phyloP scores from a whole-genome alignment of 2,888 invertebrate genomes.

The Pandemis heparana region DNA sequence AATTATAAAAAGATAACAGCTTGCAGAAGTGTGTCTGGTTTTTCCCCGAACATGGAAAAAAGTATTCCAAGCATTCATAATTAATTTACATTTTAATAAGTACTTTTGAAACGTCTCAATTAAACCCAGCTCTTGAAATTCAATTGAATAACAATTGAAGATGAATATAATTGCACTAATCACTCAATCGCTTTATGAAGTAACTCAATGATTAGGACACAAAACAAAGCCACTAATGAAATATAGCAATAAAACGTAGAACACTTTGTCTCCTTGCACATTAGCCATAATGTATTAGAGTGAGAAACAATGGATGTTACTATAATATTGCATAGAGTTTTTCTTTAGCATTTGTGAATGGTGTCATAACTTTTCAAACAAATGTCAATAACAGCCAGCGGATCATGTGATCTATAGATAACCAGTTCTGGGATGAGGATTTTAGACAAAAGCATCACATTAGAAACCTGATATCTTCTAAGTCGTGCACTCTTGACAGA shows the following conservation, averaged over 20 bases:
- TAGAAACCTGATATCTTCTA: too few relatives aligned
- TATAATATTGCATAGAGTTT: background rate
- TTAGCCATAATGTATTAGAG: too few relatives aligned
- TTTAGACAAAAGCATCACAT: too few relatives aligned
- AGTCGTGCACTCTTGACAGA: too few relatives aligned
- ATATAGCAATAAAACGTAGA: too few relatives aligned
- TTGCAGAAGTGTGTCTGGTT: background rate
- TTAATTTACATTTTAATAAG: background rate
- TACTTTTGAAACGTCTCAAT: background rate
- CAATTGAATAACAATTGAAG: background rate
- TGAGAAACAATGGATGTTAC: too few relatives aligned
- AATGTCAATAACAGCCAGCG: background rate
- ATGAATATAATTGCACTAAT: conserved; percentile 1
- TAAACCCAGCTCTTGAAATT: background rate
- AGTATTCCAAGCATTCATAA: background rate
- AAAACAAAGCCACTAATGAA: background rate
- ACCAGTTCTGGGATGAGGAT: background rate
- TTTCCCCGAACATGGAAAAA: background rate
- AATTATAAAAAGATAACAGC: background rate
- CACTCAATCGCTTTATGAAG: background rate
- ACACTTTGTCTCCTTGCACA: too few relatives aligned
- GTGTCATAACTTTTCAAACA: background rate
- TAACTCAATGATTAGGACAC: background rate
- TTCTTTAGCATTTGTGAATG: background rate
- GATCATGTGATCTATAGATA: background rate